phyloP scores from a whole-genome alignment of 1,140 invertebrate genomes.

The Drosophila bipectinata region DNA sequence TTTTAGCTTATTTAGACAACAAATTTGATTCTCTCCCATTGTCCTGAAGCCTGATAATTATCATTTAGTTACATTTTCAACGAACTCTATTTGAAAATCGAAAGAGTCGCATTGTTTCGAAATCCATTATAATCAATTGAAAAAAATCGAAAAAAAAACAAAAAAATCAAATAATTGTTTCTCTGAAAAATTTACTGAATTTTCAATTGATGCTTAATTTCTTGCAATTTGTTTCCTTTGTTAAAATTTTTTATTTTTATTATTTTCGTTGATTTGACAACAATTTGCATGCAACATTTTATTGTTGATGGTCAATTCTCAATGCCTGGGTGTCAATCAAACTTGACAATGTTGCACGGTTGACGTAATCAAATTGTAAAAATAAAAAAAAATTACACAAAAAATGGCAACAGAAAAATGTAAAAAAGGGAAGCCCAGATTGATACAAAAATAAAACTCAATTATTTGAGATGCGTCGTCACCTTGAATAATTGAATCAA shows the following conservation, averaged over 20 bases:
- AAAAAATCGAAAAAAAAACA: no score
- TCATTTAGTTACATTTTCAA: no score
- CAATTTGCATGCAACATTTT: conserved; percentile 53
- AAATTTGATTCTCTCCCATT: no score
- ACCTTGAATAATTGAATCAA: conserved; percentile 72
- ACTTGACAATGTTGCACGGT: conserved; percentile 38
- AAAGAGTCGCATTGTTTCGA: background rate
- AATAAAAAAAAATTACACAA: conserved; percentile 12
- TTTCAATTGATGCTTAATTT: conserved; percentile 24
- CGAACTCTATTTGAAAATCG: no score
- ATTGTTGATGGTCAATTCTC: conserved; percentile 48
- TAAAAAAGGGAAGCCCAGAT: background rate
- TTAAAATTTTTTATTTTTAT: conserved; percentile 1
- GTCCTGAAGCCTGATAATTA: no score
- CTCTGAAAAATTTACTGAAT: background rate
- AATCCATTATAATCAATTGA: conserved; percentile 15
- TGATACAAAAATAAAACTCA: conserved; percentile 60
- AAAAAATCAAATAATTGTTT: background rate
- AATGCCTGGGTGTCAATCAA: conserved; percentile 40
- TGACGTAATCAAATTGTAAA: conserved; percentile 52
- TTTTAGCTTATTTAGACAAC: no score
- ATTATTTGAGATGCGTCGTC: conserved; percentile 64
- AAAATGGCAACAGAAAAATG: conserved; percentile 1
- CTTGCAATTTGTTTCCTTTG: conserved; percentile 23
- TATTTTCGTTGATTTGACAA: conserved; percentile 47